Evolutionary conservation across 2,113 vertebrate genomes (phyloP).

Genomic region (Axis porcinus): DNA sequence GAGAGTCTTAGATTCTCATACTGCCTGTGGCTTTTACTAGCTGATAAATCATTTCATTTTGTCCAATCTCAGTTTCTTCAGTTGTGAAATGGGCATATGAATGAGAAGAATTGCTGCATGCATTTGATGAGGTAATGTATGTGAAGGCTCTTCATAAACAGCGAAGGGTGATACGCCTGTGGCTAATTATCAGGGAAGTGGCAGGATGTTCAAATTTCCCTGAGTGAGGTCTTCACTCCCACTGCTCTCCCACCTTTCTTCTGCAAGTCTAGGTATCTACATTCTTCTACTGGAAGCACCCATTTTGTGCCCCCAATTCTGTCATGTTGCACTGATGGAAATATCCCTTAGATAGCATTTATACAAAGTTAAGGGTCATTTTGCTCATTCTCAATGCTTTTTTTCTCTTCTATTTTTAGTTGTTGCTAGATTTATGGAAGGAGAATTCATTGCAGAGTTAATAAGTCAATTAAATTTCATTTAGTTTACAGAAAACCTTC

Average conservation of each 20-base stretch:
- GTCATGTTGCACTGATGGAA: not conserved
- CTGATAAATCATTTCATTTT: not conserved
- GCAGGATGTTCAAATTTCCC: not conserved
- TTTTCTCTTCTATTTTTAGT: not conserved
- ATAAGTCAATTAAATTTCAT: constrained; percentile 73
- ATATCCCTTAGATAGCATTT: not conserved
- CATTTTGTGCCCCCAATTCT: not conserved
- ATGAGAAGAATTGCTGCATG: not conserved
- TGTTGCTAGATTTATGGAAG: constrained; percentile 49
- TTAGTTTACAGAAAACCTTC: constrained; percentile 57
- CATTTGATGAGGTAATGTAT: not conserved
- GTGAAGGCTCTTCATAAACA: not conserved
- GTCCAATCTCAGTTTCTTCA: not conserved
- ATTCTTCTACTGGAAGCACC: not conserved
- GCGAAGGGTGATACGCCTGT: not conserved
- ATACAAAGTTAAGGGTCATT: constrained; percentile 39
- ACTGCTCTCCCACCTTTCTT: not conserved
- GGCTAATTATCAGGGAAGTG: not conserved
- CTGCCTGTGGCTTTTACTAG: not conserved
- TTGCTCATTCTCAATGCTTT: not conserved
- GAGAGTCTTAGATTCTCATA: not conserved
- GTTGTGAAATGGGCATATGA: not conserved
- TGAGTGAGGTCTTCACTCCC: not conserved
- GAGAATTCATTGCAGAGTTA: constrained; percentile 50
- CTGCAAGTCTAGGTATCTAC: not conserved